Conservation (phyloP, 2,797 vertebrate species). For the Coracias cyanogaster region DNA sequence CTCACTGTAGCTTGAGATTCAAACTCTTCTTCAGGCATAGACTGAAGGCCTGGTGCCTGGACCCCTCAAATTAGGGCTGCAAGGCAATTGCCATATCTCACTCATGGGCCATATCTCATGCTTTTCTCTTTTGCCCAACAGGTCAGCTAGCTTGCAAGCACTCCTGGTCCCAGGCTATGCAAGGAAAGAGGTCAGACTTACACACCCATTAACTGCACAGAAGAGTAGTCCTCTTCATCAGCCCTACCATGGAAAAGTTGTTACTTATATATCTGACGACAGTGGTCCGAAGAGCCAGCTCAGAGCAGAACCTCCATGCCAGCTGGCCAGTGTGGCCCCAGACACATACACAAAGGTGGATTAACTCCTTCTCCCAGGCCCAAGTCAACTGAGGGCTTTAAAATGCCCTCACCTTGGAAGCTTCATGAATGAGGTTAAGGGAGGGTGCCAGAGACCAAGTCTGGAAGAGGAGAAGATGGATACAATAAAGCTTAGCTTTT, state of each 20-base stretch:
- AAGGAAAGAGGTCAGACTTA: background rate
- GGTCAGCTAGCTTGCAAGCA: background rate
- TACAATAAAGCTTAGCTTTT: background rate
- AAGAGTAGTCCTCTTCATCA: background rate
- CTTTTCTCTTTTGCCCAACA: background rate
- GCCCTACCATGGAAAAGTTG: background rate
- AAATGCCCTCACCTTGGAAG: background rate
- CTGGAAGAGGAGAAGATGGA: background rate
- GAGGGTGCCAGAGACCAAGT: background rate
- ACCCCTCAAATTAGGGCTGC: background rate
- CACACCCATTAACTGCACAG: background rate
- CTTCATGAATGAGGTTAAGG: accelerated
- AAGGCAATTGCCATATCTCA: background rate
- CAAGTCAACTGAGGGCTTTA: background rate
- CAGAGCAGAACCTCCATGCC: background rate
- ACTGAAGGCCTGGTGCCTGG: background rate
- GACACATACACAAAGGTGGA: background rate
- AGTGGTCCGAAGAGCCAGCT: background rate
- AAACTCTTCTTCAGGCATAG: background rate
- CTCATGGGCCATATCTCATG: accelerated
- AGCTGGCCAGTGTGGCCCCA: background rate
- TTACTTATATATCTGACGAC: background rate
- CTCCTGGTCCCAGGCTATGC: background rate
- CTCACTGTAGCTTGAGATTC: background rate
- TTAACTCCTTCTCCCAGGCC: background rate